Percentiles rank a stretch among this genome's conserved stretches.
phyloP scores from a whole-genome alignment of 2,113 vertebrate genomes.

The Pterocles burchelli region DNA sequence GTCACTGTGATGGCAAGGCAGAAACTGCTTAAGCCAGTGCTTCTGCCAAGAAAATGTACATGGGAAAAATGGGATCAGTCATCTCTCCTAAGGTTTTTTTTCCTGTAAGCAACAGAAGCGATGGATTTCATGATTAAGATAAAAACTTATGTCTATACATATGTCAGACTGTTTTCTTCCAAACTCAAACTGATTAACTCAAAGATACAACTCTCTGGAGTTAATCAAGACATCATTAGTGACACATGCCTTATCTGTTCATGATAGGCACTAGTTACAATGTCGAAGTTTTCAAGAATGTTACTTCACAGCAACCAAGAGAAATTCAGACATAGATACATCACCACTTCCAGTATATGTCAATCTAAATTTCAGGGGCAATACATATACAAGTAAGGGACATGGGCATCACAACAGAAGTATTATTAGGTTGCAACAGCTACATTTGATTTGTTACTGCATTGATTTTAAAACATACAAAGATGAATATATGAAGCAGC shows the following conservation, averaged over 20 bases:
- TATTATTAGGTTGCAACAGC: neutral
- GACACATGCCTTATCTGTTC: neutral
- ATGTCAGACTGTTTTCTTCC: slow-evolving; percentile 56
- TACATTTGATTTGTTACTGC: neutral
- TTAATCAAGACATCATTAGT: neutral
- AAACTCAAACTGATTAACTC: slow-evolving; percentile 42
- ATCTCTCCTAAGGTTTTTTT: neutral
- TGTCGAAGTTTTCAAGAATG: neutral
- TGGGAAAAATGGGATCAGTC: slow-evolving; percentile 43
- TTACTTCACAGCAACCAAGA: neutral
- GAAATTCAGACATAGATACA: neutral
- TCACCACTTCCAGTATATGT: neutral
- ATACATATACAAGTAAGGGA: neutral
- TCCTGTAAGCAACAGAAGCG: slow-evolving; percentile 48
- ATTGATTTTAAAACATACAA: neutral
- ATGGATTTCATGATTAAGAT: slow-evolving; percentile 62
- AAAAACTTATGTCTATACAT: slow-evolving; percentile 67
- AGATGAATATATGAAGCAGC: neutral
- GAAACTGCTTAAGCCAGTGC: neutral
- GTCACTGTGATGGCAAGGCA: slow-evolving; percentile 5
- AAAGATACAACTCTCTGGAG: neutral
- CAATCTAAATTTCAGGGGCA: neutral
- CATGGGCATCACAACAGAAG: neutral
- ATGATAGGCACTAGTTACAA: neutral
- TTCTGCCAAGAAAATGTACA: slow-evolving; percentile 60